Evolutionary conservation across 2,113 vertebrate species (phyloP).

Genomic region (Upupa epops): DNA sequence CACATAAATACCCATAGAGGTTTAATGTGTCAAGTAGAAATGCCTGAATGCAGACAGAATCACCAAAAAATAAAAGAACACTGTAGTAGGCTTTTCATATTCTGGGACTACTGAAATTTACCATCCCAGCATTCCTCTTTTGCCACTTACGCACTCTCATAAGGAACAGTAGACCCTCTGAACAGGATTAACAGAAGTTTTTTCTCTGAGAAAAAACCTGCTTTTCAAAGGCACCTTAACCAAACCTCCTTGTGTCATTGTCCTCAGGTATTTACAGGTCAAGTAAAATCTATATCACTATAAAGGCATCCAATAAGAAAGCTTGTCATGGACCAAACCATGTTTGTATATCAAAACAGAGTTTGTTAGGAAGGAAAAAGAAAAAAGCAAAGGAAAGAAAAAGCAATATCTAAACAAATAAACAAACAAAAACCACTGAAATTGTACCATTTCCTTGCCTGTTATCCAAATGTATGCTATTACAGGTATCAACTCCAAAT

Average conservation of each 20-base stretch:
- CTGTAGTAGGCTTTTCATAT: neutral
- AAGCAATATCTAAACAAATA: rapidly evolving
- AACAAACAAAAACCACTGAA: rapidly evolving
- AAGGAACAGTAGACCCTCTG: neutral
- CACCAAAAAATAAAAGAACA: neutral
- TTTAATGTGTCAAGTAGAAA: neutral
- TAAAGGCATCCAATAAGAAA: neutral
- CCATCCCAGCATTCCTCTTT: neutral
- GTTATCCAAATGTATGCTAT: neutral
- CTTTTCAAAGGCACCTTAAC: neutral
- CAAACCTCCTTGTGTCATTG: neutral
- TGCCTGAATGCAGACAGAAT: neutral
- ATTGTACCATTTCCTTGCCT: rapidly evolving
- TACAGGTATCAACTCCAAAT: neutral
- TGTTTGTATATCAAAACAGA: neutral
- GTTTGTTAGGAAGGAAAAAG: neutral
- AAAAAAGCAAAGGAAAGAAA: neutral
- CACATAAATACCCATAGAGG: neutral
- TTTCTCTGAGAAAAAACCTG: neutral
- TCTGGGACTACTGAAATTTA: neutral
- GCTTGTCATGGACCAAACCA: neutral
- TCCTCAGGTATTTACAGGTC: neutral
- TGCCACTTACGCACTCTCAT: rapidly evolving
- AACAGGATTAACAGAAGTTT: neutral
- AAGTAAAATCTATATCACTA: neutral